These are phyloP conservation scores for Tryphoninae sp. DNA, from an alignment of 2,888 invertebrate species.

Conservation along the genomic window DNA sequence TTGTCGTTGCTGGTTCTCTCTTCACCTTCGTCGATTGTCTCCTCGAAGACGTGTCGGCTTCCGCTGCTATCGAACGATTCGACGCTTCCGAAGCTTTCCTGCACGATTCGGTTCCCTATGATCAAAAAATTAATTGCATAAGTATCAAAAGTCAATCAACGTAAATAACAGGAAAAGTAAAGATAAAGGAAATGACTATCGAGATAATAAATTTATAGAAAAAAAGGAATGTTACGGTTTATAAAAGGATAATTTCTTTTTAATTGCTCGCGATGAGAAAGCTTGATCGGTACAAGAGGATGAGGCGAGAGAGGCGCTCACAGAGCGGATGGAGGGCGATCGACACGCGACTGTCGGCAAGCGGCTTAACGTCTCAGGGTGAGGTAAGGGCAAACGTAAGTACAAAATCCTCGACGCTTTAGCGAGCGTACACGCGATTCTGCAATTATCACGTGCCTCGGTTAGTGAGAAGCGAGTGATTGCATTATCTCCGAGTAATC, in stretches of 20 bases:
- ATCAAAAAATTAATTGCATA: constrained; percentile 4
- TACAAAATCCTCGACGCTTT: constrained; percentile 43
- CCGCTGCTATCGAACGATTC: constrained; percentile 78
- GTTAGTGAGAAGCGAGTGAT: constrained; percentile 51
- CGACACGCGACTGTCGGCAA: constrained; percentile 50
- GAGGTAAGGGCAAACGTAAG: constrained; percentile 14
- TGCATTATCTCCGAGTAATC: constrained; percentile 63
- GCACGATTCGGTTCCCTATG: constrained; percentile 75
- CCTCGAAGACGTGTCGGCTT: constrained; percentile 79
- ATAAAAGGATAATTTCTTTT: background rate
- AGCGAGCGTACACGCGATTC: constrained; percentile 66
- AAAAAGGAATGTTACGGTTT: background rate
- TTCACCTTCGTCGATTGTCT: constrained; percentile 80
- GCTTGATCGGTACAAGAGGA: constrained; percentile 29
- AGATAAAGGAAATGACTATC: background rate
- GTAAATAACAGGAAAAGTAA: background rate
- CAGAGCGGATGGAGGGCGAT: constrained; percentile 19
- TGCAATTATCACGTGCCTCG: constrained; percentile 69
- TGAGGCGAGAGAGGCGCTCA: constrained; percentile 13
- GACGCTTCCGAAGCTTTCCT: constrained; percentile 77
- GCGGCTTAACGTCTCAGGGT: constrained; percentile 41
- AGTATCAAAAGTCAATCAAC: background rate
- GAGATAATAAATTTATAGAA: background rate
- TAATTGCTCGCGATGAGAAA: background rate
- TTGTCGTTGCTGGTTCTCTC: constrained; percentile 80